These are phyloP conservation scores for Nephrotoma guestfalica DNA, from an alignment of 2,888 invertebrate genomes.

Conservation along the genomic window DNA sequence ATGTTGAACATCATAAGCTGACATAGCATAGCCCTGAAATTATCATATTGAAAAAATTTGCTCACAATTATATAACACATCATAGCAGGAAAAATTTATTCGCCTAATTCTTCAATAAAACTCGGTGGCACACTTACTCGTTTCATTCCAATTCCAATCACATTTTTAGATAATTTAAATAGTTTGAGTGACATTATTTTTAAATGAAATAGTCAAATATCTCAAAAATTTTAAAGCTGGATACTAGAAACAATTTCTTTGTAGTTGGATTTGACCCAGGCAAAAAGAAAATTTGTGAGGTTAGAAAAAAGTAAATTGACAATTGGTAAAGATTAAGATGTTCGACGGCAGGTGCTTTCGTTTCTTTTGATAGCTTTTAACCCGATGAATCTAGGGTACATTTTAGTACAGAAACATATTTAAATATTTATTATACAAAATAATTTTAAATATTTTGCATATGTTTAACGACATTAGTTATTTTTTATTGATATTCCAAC, in stretches of 20 bases:
- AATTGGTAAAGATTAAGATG: not conserved
- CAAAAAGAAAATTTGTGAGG: not conserved
- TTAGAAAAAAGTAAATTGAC: not conserved
- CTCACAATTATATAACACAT: not conserved
- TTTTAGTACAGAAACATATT: not conserved
- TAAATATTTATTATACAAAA: no score
- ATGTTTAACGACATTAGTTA: no score
- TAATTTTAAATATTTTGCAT: no score
- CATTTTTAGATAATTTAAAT: constrained; percentile 1
- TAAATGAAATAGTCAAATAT: not conserved
- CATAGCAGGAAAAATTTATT: not conserved
- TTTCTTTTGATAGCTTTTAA: not conserved
- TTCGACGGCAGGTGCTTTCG: not conserved
- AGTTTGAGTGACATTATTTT: not conserved
- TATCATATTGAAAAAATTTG: not conserved
- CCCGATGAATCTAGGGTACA: not conserved
- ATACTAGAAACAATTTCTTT: not conserved
- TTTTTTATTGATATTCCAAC: no score
- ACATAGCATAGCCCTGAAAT: constrained; percentile 3
- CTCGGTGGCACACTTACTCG: not conserved
- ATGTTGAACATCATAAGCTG: constrained; percentile 31
- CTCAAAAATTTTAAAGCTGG: not conserved
- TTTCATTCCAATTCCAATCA: not conserved
- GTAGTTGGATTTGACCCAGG: not conserved
- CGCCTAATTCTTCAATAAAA: not conserved